Conservation (phyloP, 2,113 vertebrate species). For the Willisornis vidua region DNA sequence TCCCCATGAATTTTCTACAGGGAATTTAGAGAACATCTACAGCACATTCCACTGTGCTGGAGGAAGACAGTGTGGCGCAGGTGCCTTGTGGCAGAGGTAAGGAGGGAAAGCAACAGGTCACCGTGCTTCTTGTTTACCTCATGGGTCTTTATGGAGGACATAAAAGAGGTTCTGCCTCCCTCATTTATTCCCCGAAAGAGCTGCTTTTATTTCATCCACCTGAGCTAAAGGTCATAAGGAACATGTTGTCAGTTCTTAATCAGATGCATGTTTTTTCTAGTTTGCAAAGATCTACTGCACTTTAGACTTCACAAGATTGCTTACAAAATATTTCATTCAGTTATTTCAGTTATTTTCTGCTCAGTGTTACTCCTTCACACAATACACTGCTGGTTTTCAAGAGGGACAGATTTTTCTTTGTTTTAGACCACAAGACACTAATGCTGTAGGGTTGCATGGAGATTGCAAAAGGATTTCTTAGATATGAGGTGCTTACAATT, state of each 20-base stretch:
- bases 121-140: neutral
- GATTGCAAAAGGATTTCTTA: neutral
- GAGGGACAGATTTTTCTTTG: neutral
- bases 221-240: neutral
- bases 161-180: neutral
- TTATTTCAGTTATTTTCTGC: neutral
- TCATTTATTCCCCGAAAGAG: neutral
- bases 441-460: neutral
- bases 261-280: neutral
- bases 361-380: neutral
- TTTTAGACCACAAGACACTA: neutral
- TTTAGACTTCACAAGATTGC: neutral
- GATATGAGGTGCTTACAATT: neutral
- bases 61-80: neutral
- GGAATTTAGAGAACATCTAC: neutral
- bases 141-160: neutral
- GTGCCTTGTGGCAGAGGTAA: neutral
- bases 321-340: neutral
- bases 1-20: neutral
- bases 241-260: neutral
- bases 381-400: neutral
- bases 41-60: accelerated
- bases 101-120: neutral
- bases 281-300: neutral
- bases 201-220: neutral